Evolutionary conservation across 2,113 vertebrate species (phyloP).

Genomic region (Cercopithecus mona): DNA sequence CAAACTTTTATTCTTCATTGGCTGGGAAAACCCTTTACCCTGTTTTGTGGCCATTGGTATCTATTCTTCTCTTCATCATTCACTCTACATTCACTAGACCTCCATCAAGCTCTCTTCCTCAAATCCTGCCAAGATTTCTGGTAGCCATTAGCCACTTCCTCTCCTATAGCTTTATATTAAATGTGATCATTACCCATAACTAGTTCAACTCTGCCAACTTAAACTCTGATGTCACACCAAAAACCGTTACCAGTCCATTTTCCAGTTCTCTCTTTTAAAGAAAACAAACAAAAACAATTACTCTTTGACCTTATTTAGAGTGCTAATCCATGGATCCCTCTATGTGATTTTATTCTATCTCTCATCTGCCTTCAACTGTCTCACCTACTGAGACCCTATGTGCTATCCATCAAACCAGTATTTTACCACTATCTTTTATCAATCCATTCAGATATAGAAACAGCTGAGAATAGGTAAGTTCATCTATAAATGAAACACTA

Average conservation of each 20-base stretch:
- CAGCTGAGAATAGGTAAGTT: background rate
- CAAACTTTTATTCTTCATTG: background rate
- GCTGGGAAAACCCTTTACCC: background rate
- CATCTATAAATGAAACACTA: background rate
- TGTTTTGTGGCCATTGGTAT: background rate
- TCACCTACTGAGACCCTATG: background rate
- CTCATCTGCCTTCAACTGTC: background rate
- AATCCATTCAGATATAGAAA: background rate
- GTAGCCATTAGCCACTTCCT: background rate
- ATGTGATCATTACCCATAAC: background rate
- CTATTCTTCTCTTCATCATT: background rate
- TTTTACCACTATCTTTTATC: background rate
- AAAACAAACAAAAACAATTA: constrained; percentile 2
- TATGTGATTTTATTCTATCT: background rate
- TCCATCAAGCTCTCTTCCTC: background rate
- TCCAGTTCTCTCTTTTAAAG: constrained; percentile 17
- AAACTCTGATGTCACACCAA: background rate
- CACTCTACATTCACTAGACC: background rate
- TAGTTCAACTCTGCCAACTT: background rate
- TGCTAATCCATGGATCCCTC: background rate
- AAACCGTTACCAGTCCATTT: background rate
- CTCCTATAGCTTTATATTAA: background rate
- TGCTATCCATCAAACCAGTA: background rate
- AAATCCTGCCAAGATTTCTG: background rate
- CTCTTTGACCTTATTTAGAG: background rate